Percentiles rank a stretch among this genome's conserved stretches.
Conservation (phyloP, 2,888 invertebrate species). For the Agapetus fuscipes region DNA sequence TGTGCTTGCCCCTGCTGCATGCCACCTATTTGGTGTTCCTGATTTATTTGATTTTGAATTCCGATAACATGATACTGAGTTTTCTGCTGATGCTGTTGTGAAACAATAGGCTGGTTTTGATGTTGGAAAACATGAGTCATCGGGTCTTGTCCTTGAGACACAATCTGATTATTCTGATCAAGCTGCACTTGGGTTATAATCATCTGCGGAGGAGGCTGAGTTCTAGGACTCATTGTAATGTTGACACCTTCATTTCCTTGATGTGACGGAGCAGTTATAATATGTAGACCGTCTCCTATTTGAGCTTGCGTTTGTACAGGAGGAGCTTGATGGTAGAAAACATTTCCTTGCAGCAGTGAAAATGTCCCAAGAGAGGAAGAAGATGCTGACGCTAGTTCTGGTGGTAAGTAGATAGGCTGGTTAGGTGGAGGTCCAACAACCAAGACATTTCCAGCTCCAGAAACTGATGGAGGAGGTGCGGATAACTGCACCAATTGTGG, state of each 20-base stretch:
- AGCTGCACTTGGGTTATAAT: conserved; percentile 18
- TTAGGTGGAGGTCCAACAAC: conserved; percentile 16
- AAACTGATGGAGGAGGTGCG: conserved; percentile 13
- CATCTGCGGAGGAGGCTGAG: conserved; percentile 19
- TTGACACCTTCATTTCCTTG: conserved; percentile 7
- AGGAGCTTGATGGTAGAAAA: conserved; percentile 19
- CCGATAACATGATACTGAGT: conserved; percentile 15
- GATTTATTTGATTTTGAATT: conserved; percentile 11
- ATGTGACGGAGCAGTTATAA: conserved; percentile 12
- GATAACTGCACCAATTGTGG: conserved; percentile 18
- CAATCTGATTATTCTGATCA: conserved; percentile 12
- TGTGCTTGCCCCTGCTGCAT: conserved; percentile 8
- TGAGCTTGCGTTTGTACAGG: conserved; percentile 19
- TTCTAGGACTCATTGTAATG: conserved; percentile 16
- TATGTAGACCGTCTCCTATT: conserved; percentile 15
- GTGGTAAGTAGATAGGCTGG: conserved; percentile 16
- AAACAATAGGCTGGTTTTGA: conserved; percentile 4
- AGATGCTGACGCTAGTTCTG: conserved; percentile 9
- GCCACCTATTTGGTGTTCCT: conserved; percentile 4
- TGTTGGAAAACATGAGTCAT: conserved; percentile 10
- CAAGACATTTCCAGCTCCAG: conserved; percentile 13
- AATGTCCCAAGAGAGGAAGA: conserved; percentile 15
- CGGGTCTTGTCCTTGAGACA: conserved; percentile 8
- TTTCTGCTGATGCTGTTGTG: conserved; percentile 11
- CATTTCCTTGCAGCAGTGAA: conserved; percentile 16